Base-by-base conservation (phyloP, 2,888 invertebrate species). In the Marronus borbonicus region DNA sequence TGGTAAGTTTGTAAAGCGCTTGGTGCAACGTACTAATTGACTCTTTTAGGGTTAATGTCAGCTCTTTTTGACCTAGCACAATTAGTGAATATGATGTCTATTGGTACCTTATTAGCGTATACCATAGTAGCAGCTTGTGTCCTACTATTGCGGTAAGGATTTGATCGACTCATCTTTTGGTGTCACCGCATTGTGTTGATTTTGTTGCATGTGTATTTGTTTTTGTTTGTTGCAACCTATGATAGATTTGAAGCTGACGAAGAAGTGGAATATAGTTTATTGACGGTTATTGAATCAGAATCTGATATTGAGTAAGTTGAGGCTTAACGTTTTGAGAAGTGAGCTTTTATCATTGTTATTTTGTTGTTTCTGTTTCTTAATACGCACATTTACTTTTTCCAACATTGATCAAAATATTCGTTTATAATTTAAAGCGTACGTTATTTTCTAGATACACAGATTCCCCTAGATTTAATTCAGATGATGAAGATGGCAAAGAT, bases 31-130 rank as follows among this genome's bases (percentile, higher is more conserved):
- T 20, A 44, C 24, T 62, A 55, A 64, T 62, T 28, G n/a, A 12
- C 36, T 20, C 20, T 49, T 75, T 17, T 72, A 93, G 96, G 95
- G 20, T 77, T 94, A 3, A 96, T 98, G 94, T 95, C 97, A 0
- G 90, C 96, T 0, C 87, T 97, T 17, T 97, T 98, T 88, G 94
- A 98, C 89, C 89, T 98, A 79, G 93, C 96, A 80, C 97, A 97
- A 86, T 89, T 98, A 78, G 97, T 98, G 80, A 97, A 98, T 85
- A 98, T 98, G 95, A 97, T 98, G 96, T 97, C 97, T 10, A 98
- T 98, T 83, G 96, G 96, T 12, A 97, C 97, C 0, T 90, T 97
- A 1, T 90, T 97, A 75, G 97, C 97, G 0, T 98, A 98, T 87
- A 96, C 97, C 2, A 96, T 98, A 81, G 98, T 98, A 0, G 96